These are phyloP conservation scores for Propithecus perrieri DNA, from an alignment of 2,797 vertebrate genomes.

Conservation along the genomic window DNA sequence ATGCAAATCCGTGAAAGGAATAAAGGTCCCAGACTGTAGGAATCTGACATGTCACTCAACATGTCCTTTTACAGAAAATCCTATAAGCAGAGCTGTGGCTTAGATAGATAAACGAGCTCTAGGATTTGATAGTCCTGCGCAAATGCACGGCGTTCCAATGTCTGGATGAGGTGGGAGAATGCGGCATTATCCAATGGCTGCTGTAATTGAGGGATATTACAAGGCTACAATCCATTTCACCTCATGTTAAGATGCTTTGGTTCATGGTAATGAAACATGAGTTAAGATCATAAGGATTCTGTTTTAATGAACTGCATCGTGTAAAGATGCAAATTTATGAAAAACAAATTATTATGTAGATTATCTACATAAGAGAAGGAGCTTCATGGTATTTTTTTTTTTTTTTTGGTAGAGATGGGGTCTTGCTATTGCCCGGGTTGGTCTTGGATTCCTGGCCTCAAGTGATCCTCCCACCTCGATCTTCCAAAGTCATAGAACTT, in stretches of 20 bases:
- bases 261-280: background rate
- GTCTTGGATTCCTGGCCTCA: background rate
- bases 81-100: background rate
- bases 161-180: background rate
- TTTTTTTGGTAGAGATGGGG: background rate
- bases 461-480: too few relatives aligned
- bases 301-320: background rate
- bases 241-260: background rate
- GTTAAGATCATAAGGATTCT: background rate
- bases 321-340: background rate
- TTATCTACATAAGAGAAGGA: background rate
- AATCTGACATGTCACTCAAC: background rate
- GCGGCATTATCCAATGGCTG: background rate
- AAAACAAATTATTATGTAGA: background rate
- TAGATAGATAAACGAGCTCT: background rate
- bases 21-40: background rate
- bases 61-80: background rate
- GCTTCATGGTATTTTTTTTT: background rate
- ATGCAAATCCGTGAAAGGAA: constrained; percentile 43
- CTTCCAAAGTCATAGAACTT: background rate
- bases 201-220: background rate
- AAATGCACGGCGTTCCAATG: background rate
- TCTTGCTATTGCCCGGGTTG: background rate
- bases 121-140: background rate
- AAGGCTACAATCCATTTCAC: background rate